Percentiles rank a stretch among this genome's conserved stretches.
Conservation (phyloP, 2,797 vertebrate genomes). For the Streptopelia turtur region DNA sequence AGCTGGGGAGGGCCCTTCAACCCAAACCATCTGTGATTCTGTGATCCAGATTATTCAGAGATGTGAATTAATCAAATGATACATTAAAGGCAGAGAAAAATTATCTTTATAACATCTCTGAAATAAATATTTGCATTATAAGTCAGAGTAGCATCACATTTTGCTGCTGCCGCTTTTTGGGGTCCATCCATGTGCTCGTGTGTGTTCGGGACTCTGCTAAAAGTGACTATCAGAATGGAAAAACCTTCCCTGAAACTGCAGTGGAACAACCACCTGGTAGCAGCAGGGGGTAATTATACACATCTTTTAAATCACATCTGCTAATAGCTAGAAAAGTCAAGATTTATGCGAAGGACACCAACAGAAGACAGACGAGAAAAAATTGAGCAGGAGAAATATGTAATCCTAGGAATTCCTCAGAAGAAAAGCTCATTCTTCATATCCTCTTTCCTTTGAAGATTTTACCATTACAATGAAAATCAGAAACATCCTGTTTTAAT, state of each 20-base stretch:
- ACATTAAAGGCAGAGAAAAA: background rate
- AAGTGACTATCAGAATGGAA: background rate
- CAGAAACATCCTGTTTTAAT: background rate
- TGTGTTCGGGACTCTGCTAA: background rate
- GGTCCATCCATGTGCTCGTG: rapidly evolving
- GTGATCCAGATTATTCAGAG: no score
- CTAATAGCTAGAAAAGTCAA: background rate
- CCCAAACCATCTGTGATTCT: no score
- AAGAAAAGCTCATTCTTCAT: background rate
- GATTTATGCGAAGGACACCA: background rate
- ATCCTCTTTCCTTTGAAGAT: background rate
- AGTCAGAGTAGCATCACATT: background rate
- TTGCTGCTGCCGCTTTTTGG: background rate
- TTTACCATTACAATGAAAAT: background rate
- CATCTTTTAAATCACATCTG: background rate
- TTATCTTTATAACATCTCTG: background rate
- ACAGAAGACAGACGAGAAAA: background rate
- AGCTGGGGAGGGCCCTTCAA: no score
- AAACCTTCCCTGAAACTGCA: background rate
- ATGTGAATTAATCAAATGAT: background rate
- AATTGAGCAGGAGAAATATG: background rate
- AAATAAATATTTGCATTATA: background rate
- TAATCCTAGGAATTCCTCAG: background rate
- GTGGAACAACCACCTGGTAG: background rate
- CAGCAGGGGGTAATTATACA: background rate